These are phyloP conservation scores for Phataginus tetradactyla DNA, from an alignment of 2,797 vertebrate genomes.

Conservation along the genomic window DNA sequence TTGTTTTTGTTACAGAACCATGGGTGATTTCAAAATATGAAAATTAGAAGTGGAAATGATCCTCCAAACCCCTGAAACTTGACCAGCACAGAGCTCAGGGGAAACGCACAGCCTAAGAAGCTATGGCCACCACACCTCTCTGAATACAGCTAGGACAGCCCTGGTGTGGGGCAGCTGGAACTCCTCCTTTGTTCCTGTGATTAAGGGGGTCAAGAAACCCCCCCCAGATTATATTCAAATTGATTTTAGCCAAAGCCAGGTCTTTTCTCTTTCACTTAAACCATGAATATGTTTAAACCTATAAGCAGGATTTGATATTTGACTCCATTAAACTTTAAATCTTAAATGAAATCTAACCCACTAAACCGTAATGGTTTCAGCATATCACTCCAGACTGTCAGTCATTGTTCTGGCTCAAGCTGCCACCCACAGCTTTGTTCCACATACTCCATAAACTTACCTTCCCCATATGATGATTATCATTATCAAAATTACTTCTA, in stretches of 20 bases:
- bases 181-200: not conserved
- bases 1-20: slow-evolving; percentile 4
- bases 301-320: slow-evolving; percentile 26
- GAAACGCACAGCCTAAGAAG: not conserved
- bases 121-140: rapidly evolving
- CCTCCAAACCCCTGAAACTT: not conserved
- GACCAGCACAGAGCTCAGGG: not conserved
- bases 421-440: not conserved
- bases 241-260: not conserved
- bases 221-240: not conserved
- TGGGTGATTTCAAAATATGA: not conserved
- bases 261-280: not conserved
- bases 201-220: not conserved
- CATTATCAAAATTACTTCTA: not conserved
- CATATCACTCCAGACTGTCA: not conserved
- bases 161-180: not conserved
- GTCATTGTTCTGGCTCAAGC: not conserved
- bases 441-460: not conserved
- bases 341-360: slow-evolving; percentile 22
- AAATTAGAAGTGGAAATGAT: not conserved
- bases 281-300: slow-evolving; percentile 13
- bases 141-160: not conserved
- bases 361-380: not conserved
- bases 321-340: not conserved
- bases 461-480: not conserved